phyloP scores from a whole-genome alignment of 2,888 invertebrate species.

The Calameuta filiformis region DNA sequence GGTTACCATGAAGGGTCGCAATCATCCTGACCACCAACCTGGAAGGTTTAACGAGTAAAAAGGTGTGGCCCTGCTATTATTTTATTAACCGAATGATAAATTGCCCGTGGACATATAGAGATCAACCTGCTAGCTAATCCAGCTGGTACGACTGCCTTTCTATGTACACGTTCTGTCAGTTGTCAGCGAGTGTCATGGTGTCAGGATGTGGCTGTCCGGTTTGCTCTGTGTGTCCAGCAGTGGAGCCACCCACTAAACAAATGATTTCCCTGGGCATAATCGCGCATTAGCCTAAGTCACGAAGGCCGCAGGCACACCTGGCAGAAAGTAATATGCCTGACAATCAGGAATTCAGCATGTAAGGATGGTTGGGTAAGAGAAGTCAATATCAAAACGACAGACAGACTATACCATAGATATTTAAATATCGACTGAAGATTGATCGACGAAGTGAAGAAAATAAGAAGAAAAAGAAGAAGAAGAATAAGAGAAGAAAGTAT shows the following conservation, averaged over 20 bases:
- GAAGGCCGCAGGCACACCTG: background rate
- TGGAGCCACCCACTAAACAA: background rate
- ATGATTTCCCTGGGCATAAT: slow-evolving; percentile 1
- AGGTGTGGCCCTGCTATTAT: slow-evolving; percentile 31
- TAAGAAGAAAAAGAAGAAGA: background rate
- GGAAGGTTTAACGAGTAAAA: slow-evolving; percentile 26
- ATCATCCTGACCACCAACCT: background rate
- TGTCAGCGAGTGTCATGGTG: slow-evolving; percentile 21
- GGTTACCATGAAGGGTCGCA: background rate
- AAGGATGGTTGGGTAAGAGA: background rate
- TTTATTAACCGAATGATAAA: slow-evolving; percentile 43
- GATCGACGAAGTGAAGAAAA: background rate
- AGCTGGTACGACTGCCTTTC: background rate
- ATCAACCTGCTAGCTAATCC: background rate
- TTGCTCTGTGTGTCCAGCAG: slow-evolving; percentile 1
- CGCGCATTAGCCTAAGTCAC: background rate
- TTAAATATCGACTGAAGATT: background rate
- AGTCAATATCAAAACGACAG: background rate
- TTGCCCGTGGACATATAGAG: slow-evolving; percentile 26
- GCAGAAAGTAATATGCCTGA: background rate
- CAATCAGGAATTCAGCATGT: background rate
- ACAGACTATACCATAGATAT: background rate
- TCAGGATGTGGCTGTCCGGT: slow-evolving; percentile 4
- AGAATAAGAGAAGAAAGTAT: slow-evolving; percentile 15
- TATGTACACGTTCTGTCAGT: slow-evolving; percentile 15